Conservation (phyloP, 2,888 invertebrate species). For the Omphaloscelis lunosa region DNA sequence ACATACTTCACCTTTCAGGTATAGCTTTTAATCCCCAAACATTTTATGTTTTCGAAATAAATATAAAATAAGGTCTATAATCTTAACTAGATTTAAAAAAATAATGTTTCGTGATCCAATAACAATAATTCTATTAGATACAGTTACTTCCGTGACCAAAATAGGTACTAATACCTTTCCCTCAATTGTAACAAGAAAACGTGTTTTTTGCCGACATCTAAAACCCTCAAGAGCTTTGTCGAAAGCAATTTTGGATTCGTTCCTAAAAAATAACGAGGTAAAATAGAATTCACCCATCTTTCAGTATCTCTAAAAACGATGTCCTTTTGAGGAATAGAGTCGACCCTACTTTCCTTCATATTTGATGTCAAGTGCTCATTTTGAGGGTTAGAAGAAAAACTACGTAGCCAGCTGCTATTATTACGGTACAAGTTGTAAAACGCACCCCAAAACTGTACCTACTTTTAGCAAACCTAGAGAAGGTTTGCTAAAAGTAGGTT, state of each 20-base stretch:
- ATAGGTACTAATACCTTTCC: not conserved
- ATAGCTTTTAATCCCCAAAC: not conserved
- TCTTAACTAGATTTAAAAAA: not conserved
- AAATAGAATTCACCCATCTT: slow-evolving; percentile 30
- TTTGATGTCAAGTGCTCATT: slow-evolving; percentile 50
- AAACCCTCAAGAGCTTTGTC: slow-evolving; percentile 46
- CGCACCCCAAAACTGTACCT: slow-evolving; percentile 27
- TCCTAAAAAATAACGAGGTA: slow-evolving; percentile 43
- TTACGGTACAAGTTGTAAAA: slow-evolving; percentile 52
- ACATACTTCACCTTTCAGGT: too few relatives aligned
- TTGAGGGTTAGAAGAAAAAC: slow-evolving; percentile 33
- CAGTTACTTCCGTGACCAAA: slow-evolving; percentile 3
- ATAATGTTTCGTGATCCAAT: too few relatives aligned
- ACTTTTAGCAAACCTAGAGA: too few relatives aligned
- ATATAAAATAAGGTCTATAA: not conserved
- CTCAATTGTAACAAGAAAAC: slow-evolving; percentile 33
- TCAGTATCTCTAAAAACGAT: slow-evolving; percentile 30
- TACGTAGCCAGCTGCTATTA: slow-evolving; percentile 34
- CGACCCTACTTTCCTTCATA: slow-evolving; percentile 32
- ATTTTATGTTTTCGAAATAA: not conserved
- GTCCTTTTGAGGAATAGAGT: slow-evolving; percentile 40
- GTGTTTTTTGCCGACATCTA: slow-evolving; percentile 31
- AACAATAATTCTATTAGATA: not conserved
- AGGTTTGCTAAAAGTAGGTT: slow-evolving; percentile 46
- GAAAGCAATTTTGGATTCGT: slow-evolving; percentile 40